Evolutionary conservation across 2,888 invertebrate genomes (phyloP).

Genomic region (Lordiphosa andalusiaca): DNA sequence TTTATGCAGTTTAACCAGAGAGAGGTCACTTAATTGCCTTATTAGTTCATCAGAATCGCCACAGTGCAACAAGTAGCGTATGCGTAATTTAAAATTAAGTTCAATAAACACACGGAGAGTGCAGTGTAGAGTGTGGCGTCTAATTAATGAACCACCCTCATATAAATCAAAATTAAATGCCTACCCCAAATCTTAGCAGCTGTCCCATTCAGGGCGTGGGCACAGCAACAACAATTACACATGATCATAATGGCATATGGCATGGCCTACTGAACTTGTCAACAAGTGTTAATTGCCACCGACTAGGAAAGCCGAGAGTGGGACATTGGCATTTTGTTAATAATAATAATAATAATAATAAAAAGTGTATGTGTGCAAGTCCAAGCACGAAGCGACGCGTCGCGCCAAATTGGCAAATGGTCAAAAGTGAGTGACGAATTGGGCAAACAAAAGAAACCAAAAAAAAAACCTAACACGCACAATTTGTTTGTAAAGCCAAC

Average conservation of each 20-base stretch:
- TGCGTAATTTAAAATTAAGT: slow-evolving; percentile 1
- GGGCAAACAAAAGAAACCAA: background rate
- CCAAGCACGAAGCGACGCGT: slow-evolving; percentile 9
- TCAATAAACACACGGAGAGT: background rate
- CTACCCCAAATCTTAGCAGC: slow-evolving; percentile 31
- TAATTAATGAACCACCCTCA: slow-evolving; percentile 57
- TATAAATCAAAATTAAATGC: slow-evolving; percentile 72
- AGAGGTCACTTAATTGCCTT: slow-evolving; percentile 7
- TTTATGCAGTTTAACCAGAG: background rate
- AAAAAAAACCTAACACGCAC: background rate
- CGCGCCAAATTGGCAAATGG: slow-evolving; percentile 3
- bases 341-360: background rate
- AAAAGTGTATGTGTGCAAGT: background rate
- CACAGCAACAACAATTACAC: slow-evolving; percentile 17
- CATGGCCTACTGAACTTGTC: slow-evolving; percentile 74
- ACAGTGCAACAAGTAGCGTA: background rate
- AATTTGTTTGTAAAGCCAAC: too few relatives aligned
- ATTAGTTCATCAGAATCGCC: background rate
- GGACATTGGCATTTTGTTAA: slow-evolving; percentile 3
- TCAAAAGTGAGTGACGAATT: background rate
- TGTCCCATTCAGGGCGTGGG: background rate
- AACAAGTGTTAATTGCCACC: slow-evolving; percentile 73
- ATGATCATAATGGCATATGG: slow-evolving; percentile 14
- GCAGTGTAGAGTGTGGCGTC: slow-evolving; percentile 16
- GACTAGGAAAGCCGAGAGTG: background rate